Base-by-base conservation (phyloP, 2,797 vertebrate species). In the Onychomys torridus region DNA sequence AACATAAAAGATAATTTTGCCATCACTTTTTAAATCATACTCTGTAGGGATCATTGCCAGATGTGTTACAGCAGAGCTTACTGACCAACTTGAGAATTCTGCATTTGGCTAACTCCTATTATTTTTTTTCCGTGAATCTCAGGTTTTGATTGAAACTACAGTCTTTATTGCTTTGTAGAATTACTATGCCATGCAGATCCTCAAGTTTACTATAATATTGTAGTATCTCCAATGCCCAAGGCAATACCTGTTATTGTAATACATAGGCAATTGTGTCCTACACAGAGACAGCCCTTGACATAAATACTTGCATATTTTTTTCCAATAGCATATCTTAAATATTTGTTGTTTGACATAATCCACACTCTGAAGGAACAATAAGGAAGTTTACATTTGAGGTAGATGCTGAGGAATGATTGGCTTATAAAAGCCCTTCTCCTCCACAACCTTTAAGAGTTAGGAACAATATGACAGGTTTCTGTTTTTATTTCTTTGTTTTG, bases 101-200 rank as follows among this genome's bases (percentile, higher is more conserved):
- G 13, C 5, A 34, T 81, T 91, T 82, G 61, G 21, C 55, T 40
- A 91, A 91, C 2, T 6, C 7, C 83, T 61, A 49, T 61, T 88
- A 76, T 27, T 84, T 59, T 27, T 59, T 93, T 85, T 57, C 61
- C 9, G 75, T 59, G 55, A 93, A 81, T 55, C 46, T 92, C 94
- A 52, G 85, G 88, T 79, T 89, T 57, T 49, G 69, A 67, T 29
- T 69, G 27, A 81, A 69, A 55, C 49, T 43, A 11, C 46, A 81
- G 19, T 43, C n/a, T 55, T 81, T n/a, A 73, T 86, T 55, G 76
- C 49, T 55, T 93, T 88, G 27, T 89, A 81, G 93, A 94, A 95
- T 96, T 89, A 92, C 82, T 67, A 95, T 92, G 79, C 29, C 37
- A 69, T 43, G 89, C 4, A 87, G 59, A 95, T 71, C 71, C 91